Conservation (phyloP, 2,888 invertebrate species). For the Hartigia nigra region DNA sequence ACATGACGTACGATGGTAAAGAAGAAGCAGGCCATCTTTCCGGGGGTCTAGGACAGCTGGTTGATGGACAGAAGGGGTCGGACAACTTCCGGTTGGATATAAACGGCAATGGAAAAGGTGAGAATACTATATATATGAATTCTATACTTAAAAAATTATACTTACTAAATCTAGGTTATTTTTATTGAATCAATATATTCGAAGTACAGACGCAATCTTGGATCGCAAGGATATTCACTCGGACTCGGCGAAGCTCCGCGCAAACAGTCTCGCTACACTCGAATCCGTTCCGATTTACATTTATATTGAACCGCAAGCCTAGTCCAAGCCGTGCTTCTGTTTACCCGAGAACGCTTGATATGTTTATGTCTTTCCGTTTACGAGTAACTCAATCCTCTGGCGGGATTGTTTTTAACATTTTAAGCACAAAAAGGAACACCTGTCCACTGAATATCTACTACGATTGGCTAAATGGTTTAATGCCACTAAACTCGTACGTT, state of each 20-base stretch:
- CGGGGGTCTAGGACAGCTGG: constrained; percentile 82
- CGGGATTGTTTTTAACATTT: neutral
- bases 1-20: constrained; percentile 82
- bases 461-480: neutral
- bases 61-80: constrained; percentile 80
- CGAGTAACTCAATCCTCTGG: constrained; percentile 13
- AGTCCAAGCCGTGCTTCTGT: constrained; percentile 40
- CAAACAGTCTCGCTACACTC: constrained; percentile 40
- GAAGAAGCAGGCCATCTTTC: constrained; percentile 73
- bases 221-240: neutral
- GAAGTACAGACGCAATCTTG: constrained; percentile 2
- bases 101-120: constrained; percentile 76
- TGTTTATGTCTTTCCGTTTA: constrained; percentile 57
- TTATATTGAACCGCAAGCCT: constrained; percentile 62
- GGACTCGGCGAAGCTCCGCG: neutral
- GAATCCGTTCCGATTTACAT: constrained; percentile 65
- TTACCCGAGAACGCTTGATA: constrained; percentile 49
- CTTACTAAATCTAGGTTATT: neutral
- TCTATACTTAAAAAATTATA: neutral
- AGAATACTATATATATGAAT: constrained; percentile 33
- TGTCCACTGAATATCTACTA: neutral
- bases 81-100: constrained; percentile 79
- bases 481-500: neutral
- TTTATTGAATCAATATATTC: constrained; percentile 15
- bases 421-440: neutral